Base-by-base conservation (phyloP, 2,113 vertebrate species). In the Gyps fulvus region DNA sequence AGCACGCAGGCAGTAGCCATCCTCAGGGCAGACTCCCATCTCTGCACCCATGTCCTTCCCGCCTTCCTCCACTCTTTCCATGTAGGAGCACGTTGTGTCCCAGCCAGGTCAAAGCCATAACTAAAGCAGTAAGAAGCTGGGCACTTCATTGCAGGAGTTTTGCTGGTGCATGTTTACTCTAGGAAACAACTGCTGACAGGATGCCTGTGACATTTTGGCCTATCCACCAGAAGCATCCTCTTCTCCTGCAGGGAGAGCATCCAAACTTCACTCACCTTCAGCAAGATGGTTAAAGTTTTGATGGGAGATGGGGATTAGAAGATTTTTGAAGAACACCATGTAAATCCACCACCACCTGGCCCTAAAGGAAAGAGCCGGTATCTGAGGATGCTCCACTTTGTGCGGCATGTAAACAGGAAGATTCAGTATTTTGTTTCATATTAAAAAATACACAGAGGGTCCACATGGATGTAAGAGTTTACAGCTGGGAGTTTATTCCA, bases 371-470 rank as follows among this genome's bases (percentile, higher is more conserved):
- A 69, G 83, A 34, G 65, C 43, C 43, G 17, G n/a, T 29, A 50
- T 89, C 70, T 0, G 7, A 78, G 36, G 91, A 84, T 91, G 52
- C 29, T 92, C 43, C 47, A 52, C 63, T 70, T 50, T 38, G 50
- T 34, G 43, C 61, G 40, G 20, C 16, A 49, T 62, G 52, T 93
- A 93, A 95, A 90, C 92, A 91, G 90, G 83, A 93, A 95, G 80
- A 81, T 54, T 20, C 54, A 27, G 9, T 49, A 42, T 83, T 96
- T 94, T 83, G 82, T 82, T 87, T 91, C 0, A 0, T 38, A 80
- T 62, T 83, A 31, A 61, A 88, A 89, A 87, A 54, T 52, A 83
- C 25, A 69, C 62, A 81, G 71, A 82, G 31, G 34, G 40, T 58
- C 52, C 57, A 58, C 47, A 27, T 23, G 66, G 73, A 89, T 43